Percentiles rank a stretch among this genome's conserved stretches.
phyloP scores from a whole-genome alignment of 2,113 vertebrate genomes.

The Eudyptes chrysolophus region DNA sequence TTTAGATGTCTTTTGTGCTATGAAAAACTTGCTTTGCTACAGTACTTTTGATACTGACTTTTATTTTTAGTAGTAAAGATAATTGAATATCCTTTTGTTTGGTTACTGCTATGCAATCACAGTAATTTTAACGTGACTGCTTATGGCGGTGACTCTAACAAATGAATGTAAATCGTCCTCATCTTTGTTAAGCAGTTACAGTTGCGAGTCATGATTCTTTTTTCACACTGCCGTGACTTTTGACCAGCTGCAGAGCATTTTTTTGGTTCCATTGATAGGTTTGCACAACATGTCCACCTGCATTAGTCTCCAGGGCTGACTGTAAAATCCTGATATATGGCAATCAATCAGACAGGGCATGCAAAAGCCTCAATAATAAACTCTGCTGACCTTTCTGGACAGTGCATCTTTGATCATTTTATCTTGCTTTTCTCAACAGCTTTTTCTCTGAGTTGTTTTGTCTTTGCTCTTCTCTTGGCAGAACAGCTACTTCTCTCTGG shows the following conservation, averaged over 20 bases:
- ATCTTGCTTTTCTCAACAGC: slow-evolving; percentile 30
- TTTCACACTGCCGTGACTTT: background rate
- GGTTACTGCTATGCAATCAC: background rate
- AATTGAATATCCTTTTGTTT: background rate
- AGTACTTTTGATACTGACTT: background rate
- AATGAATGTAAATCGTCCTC: background rate
- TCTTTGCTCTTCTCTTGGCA: slow-evolving; percentile 54
- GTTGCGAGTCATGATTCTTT: background rate
- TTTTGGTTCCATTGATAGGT: background rate
- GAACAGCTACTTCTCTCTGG: slow-evolving; percentile 47
- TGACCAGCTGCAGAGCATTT: background rate
- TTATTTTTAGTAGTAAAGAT: background rate
- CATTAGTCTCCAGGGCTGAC: background rate
- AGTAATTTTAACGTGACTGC: background rate
- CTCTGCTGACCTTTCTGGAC: background rate
- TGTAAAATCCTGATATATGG: background rate
- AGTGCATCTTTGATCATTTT: slow-evolving; percentile 47
- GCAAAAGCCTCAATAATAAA: background rate
- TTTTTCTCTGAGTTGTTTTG: slow-evolving; percentile 38
- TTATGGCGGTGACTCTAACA: background rate
- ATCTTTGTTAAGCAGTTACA: background rate
- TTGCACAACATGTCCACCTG: background rate
- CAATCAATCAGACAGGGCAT: background rate
- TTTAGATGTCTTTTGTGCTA: background rate
- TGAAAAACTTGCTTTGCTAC: background rate